Conservation (phyloP, 2,113 vertebrate species). For the Oncorhynchus nerka region DNA sequence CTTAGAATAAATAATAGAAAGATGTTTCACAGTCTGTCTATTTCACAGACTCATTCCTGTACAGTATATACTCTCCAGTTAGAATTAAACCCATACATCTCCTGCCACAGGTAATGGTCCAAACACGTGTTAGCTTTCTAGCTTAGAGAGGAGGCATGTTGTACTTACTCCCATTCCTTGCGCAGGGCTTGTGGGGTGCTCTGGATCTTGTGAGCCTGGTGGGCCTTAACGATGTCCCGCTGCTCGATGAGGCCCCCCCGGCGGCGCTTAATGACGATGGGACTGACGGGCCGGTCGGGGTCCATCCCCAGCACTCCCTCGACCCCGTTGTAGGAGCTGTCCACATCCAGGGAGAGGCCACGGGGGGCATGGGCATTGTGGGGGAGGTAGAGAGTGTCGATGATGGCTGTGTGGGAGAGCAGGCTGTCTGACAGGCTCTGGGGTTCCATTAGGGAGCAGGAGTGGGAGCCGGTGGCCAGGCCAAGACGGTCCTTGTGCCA, state of each 20-base stretch:
- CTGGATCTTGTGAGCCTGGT: conserved; percentile 96
- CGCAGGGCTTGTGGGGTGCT: conserved; percentile 94
- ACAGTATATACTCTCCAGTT: neutral
- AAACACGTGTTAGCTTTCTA: neutral
- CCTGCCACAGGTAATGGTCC: neutral
- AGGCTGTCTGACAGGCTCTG: conserved; percentile 69
- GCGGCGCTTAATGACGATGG: conserved; percentile 87
- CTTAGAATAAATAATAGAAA: neutral
- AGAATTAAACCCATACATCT: neutral
- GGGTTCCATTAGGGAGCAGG: conserved; percentile 77
- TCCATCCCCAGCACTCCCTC: conserved; percentile 62
- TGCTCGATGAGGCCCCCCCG: conserved; percentile 93
- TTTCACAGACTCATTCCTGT: no score
- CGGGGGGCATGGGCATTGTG: conserved; percentile 45
- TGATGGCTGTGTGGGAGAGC: conserved; percentile 66
- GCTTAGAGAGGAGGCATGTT: neutral
- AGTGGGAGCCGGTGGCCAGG: conserved; percentile 68
- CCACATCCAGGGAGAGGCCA: conserved; percentile 70
- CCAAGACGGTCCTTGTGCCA: conserved; percentile 82
- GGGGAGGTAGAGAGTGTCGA: conserved; percentile 71
- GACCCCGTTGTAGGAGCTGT: conserved; percentile 52
- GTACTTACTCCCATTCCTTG: conserved; percentile 98
- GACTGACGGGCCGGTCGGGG: conserved; percentile 79
- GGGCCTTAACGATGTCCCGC: conserved; percentile 93
- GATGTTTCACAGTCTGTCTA: neutral